These are phyloP conservation scores for Akabosia matsudoensis DNA, from an alignment of 1,140 invertebrate genomes.

Conservation along the genomic window DNA sequence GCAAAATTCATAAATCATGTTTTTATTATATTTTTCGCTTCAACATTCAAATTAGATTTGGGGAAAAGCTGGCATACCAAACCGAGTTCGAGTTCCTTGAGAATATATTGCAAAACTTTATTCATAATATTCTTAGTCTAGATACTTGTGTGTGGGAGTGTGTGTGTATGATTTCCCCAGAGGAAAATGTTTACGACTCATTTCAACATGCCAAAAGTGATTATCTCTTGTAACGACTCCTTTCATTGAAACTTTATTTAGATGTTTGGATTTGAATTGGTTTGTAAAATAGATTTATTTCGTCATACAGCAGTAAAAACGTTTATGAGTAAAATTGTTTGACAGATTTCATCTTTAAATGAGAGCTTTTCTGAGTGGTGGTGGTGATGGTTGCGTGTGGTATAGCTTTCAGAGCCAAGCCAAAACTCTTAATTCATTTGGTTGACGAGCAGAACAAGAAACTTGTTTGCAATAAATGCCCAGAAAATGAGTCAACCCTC, in stretches of 20 bases:
- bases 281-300: no score
- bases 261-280: background rate
- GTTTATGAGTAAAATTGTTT: no score
- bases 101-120: no score
- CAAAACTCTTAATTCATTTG: constrained; percentile 6
- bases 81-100: no score
- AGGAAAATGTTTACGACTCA: background rate
- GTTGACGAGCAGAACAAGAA: background rate
- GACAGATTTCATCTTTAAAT: no score
- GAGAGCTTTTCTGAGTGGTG: no score
- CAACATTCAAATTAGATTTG: no score
- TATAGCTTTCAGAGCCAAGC: background rate
- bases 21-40: no score
- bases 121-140: no score
- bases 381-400: no score
- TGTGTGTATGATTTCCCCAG: background rate
- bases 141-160: background rate
- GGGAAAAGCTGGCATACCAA: no score
- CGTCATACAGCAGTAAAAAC: background rate
- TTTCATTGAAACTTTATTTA: constrained; percentile 10
- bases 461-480: background rate
- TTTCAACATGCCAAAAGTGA: constrained; percentile 12
- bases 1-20: background rate
- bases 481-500: background rate
- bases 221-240: constrained; percentile 1